These are phyloP conservation scores for Bombus impatiens DNA, from an alignment of 1,140 invertebrate genomes.

Conservation along the genomic window DNA sequence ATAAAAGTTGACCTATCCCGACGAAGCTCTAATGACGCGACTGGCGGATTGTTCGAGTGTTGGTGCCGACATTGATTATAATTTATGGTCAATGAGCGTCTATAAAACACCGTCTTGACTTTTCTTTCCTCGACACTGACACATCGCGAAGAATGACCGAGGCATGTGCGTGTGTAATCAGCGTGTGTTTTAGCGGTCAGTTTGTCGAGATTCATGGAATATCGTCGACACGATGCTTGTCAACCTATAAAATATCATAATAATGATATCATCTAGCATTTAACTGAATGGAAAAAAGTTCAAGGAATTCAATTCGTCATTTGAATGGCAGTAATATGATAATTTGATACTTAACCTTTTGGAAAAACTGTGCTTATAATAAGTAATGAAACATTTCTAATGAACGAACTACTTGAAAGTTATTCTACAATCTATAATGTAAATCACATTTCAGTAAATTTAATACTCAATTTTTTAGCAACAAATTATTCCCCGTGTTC, in stretches of 20 bases:
- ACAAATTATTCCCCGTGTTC: too few relatives aligned
- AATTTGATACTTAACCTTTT: too few relatives aligned
- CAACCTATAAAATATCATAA: not conserved
- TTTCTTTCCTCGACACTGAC: slow-evolving; percentile 42
- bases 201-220: not conserved
- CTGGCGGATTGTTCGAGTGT: slow-evolving; percentile 70
- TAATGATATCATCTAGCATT: not conserved
- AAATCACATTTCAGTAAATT: too few relatives aligned
- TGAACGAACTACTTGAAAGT: not conserved
- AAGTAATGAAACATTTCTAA: not conserved
- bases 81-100: slow-evolving; percentile 72
- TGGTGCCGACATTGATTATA: slow-evolving; percentile 77
- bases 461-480: too few relatives aligned
- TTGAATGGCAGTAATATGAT: too few relatives aligned
- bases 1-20: slow-evolving; percentile 5
- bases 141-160: not conserved
- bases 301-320: too few relatives aligned
- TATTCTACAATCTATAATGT: too few relatives aligned
- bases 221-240: not conserved
- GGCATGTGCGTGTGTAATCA: not conserved
- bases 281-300: not conserved
- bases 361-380: not conserved
- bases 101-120: slow-evolving; percentile 68
- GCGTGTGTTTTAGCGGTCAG: not conserved
- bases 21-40: slow-evolving; percentile 68